Evolutionary conservation across 1,140 invertebrate genomes (phyloP), one percentile per base, ranked within the genome.

Genomic region (Teleopsis dalmanni): DNA sequence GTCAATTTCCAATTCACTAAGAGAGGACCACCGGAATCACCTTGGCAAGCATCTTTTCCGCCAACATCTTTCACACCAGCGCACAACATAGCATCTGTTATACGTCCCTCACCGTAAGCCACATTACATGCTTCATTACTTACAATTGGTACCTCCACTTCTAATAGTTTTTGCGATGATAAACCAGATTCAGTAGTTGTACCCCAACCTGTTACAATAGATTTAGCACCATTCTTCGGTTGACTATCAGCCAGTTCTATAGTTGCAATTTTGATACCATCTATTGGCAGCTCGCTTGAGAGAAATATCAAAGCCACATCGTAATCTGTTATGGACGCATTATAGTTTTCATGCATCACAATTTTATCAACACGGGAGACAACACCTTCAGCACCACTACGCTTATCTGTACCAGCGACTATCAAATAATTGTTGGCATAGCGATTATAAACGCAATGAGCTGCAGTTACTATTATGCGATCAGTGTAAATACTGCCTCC

Each of bases 11-110:
- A 57, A 35, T 65, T 38, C 0, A 58, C 51, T 8, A 64, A 58
- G 34, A 76, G 49, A 1, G 72, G 71, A 25, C 73, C 72, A 36
- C 72, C 72, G 2, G 69, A 70, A 48, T 73, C 71, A 9, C 59
- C 62, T 18, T 76, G 72, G 40, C 77, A 78, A 34, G 77, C 70
- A 57, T 78, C 77, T 52, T 76, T 76, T 0, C 71, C 69, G 11
- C 73, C 74, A 43, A 58, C 55, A 0, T 58, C 59, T 9, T 53
- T 23, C 6, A 46, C 47, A 11, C 83, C 84, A 13, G 85, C 84
- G 55, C 85, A 88, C 3, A 85, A 61, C 79, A 85, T 84, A n/a
- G 76, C 77, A 6, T 77, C 59, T 1, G 78, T 80, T 13, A 87
- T 69, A 6, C 57, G 40, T 53, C 68, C 22, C 59, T 53, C 25